phyloP scores from a whole-genome alignment of 2,888 invertebrate species.

The Asteroscopus sphinx region DNA sequence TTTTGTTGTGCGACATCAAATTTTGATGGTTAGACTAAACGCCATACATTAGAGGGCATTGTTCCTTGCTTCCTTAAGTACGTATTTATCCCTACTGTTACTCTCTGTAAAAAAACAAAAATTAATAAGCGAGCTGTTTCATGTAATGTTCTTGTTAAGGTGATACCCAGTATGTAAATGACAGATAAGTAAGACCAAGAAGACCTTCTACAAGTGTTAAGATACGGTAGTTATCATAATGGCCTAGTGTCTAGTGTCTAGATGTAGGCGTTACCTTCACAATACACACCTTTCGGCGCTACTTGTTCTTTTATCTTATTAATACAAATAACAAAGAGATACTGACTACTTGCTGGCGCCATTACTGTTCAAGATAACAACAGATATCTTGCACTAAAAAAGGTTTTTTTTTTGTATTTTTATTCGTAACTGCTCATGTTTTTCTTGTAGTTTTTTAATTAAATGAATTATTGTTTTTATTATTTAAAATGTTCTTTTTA shows the following conservation, averaged over 20 bases:
- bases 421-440: background rate
- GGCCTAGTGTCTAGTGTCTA: constrained; percentile 3
- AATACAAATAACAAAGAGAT: constrained; percentile 39
- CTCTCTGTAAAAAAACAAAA: too few species aligned
- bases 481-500: too few species aligned
- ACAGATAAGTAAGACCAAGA: constrained; percentile 28
- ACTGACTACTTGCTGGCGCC: constrained; percentile 44
- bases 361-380: constrained; percentile 42
- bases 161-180: constrained; percentile 41
- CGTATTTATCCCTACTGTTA: too few species aligned
- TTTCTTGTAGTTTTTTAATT: constrained; percentile 1
- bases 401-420: constrained; percentile 1
- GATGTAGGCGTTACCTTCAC: constrained; percentile 40
- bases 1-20: too few species aligned
- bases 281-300: constrained; percentile 43
- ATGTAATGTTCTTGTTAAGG: constrained; percentile 21
- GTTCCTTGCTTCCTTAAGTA: too few species aligned
- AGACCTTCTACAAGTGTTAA: constrained; percentile 36
- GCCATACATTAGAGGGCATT: too few species aligned
- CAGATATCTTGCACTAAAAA: constrained; percentile 1
- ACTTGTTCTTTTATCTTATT: constrained; percentile 49
- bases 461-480: background rate
- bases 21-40: too few species aligned
- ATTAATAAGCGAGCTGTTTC: constrained; percentile 20
- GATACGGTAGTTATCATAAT: constrained; percentile 37